Percentiles rank a stretch among this genome's conserved stretches.
Evolutionary conservation across 2,888 invertebrate species (phyloP).

Genomic region (Dicycla oo): DNA sequence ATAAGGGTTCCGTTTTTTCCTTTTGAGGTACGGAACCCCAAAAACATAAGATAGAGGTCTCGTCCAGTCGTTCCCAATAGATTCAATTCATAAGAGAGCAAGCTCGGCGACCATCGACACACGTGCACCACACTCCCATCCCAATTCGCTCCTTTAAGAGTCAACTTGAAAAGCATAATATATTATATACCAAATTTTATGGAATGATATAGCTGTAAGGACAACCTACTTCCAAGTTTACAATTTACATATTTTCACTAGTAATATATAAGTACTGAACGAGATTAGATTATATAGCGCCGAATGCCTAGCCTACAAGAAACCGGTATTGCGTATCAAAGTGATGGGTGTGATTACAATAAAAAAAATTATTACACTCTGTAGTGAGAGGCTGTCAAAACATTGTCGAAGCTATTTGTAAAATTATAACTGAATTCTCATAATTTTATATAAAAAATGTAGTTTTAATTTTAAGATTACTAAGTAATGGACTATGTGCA

Average conservation of each 20-base stretch:
- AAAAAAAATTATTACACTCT: slow-evolving; percentile 27
- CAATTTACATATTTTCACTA: slow-evolving; percentile 16
- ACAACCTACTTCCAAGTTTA: slow-evolving; percentile 3
- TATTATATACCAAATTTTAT: neutral
- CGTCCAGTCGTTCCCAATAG: neutral
- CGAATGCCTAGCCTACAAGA: slow-evolving; percentile 9
- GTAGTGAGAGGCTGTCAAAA: slow-evolving; percentile 38
- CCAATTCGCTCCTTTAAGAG: neutral
- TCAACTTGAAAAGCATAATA: neutral
- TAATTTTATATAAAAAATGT: too few species aligned
- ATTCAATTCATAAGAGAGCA: neutral
- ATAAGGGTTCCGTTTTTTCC: too few species aligned
- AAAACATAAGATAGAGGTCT: too few species aligned
- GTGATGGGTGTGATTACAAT: slow-evolving; percentile 31
- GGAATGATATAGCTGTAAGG: neutral
- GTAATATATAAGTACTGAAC: neutral
- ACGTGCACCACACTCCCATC: neutral
- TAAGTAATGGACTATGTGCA: slow-evolving; percentile 2
- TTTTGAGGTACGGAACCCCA: neutral
- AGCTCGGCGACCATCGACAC: neutral
- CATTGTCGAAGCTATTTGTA: slow-evolving; percentile 5
- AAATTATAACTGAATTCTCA: neutral
- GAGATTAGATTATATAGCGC: slow-evolving; percentile 14
- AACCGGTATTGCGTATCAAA: slow-evolving; percentile 20
- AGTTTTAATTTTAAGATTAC: neutral